Evolutionary conservation across 2,888 invertebrate species (phyloP), one percentile per base, ranked within the genome.

Genomic region (Parasteatoda lunata): DNA sequence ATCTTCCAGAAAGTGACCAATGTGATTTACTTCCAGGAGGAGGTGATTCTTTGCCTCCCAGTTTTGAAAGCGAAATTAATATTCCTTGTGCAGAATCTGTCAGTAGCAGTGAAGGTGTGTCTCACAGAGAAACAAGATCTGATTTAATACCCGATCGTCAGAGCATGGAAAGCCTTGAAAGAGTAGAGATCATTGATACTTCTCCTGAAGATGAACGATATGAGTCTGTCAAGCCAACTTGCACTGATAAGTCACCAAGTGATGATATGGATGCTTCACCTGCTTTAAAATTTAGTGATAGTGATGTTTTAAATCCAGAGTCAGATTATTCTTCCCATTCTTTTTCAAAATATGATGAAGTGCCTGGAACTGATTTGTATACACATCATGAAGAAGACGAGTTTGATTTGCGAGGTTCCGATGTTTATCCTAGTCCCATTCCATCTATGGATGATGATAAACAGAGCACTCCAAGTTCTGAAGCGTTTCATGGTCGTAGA

Each of bases 391-490:
- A 91, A 75, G 90, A 89, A 64, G 92, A 97, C 66, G 97, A 97
- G 93, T 89, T 89, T 49, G 89, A 90, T 89, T 89, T 77, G 68
- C 88, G 88, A 70, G 90, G 91, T 47, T 91, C 92, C 84, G 92
- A 92, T 13, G 81, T 88, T 9, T 77, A 89, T 88, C 90, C 89
- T 76, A 90, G 90, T 88, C 90, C 90, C 51, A 91, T 91, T 51
- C 90, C 91, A 49, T 90, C 91, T 69, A 91, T 91, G 89, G 91
- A 91, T 68, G 90, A 91, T 81, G 91, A 90, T 90, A 92, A 91
- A 76, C 81, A 83, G 73, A 97, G 97, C 90, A 96, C 97, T 1
- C 98, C 98, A 0, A 98, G 98, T 91, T 97, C 96, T 90, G 97
- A 97, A 92, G 95, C 96, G 90, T 92, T 97, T 84, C 95, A 96